Percentiles rank a stretch among this genome's conserved stretches.
These are phyloP conservation scores for Platynereis dumerilii DNA, from an alignment of 2,888 invertebrate genomes.

Conservation along the genomic window DNA sequence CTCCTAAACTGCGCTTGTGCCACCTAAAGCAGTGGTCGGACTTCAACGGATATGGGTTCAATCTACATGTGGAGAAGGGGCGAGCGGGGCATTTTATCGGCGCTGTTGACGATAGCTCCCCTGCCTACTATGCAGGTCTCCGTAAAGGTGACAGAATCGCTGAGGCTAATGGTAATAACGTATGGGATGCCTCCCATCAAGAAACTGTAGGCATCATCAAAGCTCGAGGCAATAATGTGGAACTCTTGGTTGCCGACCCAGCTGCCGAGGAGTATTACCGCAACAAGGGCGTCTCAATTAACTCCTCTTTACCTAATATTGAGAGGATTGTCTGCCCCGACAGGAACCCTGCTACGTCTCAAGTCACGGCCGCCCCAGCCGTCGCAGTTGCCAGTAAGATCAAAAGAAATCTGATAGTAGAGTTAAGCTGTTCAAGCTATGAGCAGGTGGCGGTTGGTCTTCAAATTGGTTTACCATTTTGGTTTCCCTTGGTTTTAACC, in stretches of 20 bases:
- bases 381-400: background rate
- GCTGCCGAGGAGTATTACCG: constrained; percentile 17
- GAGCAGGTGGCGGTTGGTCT: no score
- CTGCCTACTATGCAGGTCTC: constrained; percentile 68
- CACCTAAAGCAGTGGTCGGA: constrained; percentile 80
- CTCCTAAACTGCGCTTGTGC: constrained; percentile 72
- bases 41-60: constrained; percentile 96
- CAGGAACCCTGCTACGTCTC: background rate
- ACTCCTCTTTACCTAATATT: background rate
- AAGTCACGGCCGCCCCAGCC: background rate
- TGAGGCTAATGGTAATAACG: constrained; percentile 84
- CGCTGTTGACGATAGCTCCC: constrained; percentile 76
- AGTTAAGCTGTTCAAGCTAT: no score
- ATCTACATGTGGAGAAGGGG: constrained; percentile 92
- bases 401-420: no score
- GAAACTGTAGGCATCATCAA: constrained; percentile 17
- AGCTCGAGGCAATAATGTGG: constrained; percentile 1
- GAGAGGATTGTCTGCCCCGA: constrained; percentile 19
- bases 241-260: constrained; percentile 17
- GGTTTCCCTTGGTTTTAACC: no score
- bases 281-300: constrained; percentile 17
- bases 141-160: constrained; percentile 78
- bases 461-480: no score
- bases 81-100: constrained; percentile 92
- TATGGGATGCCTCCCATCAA: constrained; percentile 56